Base-by-base conservation (phyloP, 2,113 vertebrate genomes). In the Crotalus tigris region DNA sequence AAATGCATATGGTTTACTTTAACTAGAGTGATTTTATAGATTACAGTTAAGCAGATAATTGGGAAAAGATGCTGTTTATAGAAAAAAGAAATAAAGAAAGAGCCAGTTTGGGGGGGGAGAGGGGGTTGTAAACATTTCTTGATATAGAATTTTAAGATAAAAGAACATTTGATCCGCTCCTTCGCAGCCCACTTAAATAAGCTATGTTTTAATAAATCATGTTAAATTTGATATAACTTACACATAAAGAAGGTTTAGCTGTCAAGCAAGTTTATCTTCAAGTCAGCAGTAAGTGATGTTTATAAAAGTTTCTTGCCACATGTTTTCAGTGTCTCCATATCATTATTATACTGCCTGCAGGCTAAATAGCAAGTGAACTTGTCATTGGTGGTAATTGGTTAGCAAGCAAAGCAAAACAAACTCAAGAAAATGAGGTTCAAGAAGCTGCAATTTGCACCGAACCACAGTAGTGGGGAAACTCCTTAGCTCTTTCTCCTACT, bases 71-170 rank as follows among this genome's bases (percentile, higher is more conserved):
- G 85, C 75, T 8, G 0, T 92, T 95, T 94, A 86, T 91, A 93
- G 91, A 51, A 92, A 93, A 91, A 91, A 92, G 91, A 95, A 95
- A 95, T 94, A 86, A 88, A 75, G 49, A 57, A 91, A 5, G 54
- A 24, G 49, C 24, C 1, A 12, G 44, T 89, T 95, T 90, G 39
- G 2, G 69, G 86, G 0, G 0, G 53, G 49, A 10, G 49, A 51
- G 9, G 86, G 0, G 0, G 53, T 94, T 21, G 0, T 87, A 93
- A 94, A 92, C 89, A 87, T 81, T 95, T 94, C 94, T 93, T 95
- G 94, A 96, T 91, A 91, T 90, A 93, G 92, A 94, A 95, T 95
- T 95, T 94, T 91, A n/a, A 95, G 92, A 90, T 90, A 90, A 89
- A 95, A 94, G 92, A 94, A 90, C 58, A 29, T 94, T 94, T 92